Conservation (phyloP, 2,797 vertebrate genomes). For the Melanotaenia trifasciata region DNA sequence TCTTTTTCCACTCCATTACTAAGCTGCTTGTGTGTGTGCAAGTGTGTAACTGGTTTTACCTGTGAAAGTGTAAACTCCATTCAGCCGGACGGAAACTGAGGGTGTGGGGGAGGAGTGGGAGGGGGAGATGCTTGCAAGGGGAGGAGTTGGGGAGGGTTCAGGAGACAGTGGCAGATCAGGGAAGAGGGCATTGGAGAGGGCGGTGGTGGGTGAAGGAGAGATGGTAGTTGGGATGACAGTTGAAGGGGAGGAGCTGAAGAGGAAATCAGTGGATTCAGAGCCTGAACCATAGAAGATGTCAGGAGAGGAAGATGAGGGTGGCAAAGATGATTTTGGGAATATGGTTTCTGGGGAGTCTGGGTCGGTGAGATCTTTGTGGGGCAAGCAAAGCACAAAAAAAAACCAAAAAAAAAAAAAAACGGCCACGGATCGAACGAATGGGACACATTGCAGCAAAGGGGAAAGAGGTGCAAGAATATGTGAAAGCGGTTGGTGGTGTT, state of each 20-base stretch:
- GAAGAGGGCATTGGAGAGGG: slow-evolving; percentile 69
- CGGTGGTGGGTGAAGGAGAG: slow-evolving; percentile 39
- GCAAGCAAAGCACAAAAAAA: slow-evolving; percentile 46
- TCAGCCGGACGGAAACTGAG: slow-evolving; percentile 79
- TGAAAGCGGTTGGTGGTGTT: slow-evolving; percentile 52
- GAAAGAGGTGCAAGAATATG: slow-evolving; percentile 47
- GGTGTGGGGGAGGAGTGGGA: slow-evolving; percentile 61
- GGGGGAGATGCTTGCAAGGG: slow-evolving; percentile 32
- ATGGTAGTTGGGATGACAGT: slow-evolving; percentile 8
- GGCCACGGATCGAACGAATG: slow-evolving; percentile 38
- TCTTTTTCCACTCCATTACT: slow-evolving; percentile 47
- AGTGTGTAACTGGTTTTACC: slow-evolving; percentile 80
- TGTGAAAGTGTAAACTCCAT: slow-evolving; percentile 83
- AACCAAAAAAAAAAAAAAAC: slow-evolving; percentile 3
- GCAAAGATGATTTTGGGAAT: slow-evolving; percentile 3
- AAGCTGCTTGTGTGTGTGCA: slow-evolving; percentile 47
- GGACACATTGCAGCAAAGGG: slow-evolving; percentile 34
- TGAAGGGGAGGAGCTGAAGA: slow-evolving; percentile 8
- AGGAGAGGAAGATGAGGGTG: slow-evolving; percentile 9
- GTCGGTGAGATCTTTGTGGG: slow-evolving; percentile 41
- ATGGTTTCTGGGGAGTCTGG: slow-evolving; percentile 24
- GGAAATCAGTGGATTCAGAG: slow-evolving; percentile 29
- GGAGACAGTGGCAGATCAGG: slow-evolving; percentile 49
- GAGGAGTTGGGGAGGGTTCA: slow-evolving; percentile 15
- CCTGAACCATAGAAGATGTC: slow-evolving; percentile 24